A percentile compares a stretch with the other conserved stretches of the same genome.
Evolutionary conservation across 1,140 invertebrate genomes (phyloP).

Genomic region (Temnothorax curvispinosus): DNA sequence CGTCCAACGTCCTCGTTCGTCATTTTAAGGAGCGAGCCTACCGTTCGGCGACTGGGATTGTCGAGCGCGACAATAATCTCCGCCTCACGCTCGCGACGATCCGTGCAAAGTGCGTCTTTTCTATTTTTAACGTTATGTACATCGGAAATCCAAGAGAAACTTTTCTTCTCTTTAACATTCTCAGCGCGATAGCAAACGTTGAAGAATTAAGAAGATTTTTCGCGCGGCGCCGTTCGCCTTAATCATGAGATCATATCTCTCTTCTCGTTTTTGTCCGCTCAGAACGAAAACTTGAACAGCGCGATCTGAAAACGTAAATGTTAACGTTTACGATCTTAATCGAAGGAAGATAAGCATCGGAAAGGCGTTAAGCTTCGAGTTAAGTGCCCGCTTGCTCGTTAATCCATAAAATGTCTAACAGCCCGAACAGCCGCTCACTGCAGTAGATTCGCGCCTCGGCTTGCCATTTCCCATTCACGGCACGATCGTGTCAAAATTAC

Average conservation of each 20-base stretch:
- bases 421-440: background rate
- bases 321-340: background rate
- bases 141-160: background rate
- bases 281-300: background rate
- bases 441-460: background rate
- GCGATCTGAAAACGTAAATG: background rate
- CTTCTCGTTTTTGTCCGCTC: background rate
- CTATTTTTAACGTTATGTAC: background rate
- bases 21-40: background rate
- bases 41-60: background rate
- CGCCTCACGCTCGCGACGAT: background rate
- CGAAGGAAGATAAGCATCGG: background rate
- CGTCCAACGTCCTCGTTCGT: slow-evolving; percentile 18
- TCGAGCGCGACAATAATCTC: background rate
- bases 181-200: background rate
- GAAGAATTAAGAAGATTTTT: background rate
- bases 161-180: background rate
- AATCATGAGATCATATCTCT: background rate
- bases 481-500: slow-evolving; percentile 14
- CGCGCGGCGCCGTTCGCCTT: background rate
- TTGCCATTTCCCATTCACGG: background rate
- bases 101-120: background rate
- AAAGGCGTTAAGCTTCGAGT: too few species aligned
- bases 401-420: slow-evolving; percentile 8
- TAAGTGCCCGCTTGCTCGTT: background rate